A percentile compares a stretch with the other conserved stretches of the same genome.
phyloP scores from a whole-genome alignment of 2,113 vertebrate species.

The Typhlomys cinereus region DNA sequence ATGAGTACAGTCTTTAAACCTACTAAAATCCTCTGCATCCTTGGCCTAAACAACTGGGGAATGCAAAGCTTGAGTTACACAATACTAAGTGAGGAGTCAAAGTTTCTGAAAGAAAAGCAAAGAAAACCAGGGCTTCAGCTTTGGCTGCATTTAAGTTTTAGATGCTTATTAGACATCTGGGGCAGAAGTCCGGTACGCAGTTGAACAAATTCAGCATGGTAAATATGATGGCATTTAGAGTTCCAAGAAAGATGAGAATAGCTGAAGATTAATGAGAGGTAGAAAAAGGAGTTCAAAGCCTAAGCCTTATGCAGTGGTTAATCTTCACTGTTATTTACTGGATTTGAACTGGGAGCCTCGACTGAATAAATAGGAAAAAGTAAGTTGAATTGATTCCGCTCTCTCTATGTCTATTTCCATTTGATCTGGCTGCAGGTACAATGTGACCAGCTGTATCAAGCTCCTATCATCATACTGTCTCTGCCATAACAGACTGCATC shows the following conservation, averaged over 20 bases:
- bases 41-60: neutral
- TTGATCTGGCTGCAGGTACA: neutral
- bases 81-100: neutral
- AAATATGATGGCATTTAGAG: constrained; percentile 24
- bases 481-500: neutral
- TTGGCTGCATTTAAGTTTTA: constrained; percentile 13
- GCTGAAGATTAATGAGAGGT: neutral
- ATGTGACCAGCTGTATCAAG: neutral
- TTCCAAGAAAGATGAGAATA: constrained; percentile 19
- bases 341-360: neutral
- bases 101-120: neutral
- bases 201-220: neutral
- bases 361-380: neutral
- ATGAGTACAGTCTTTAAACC: neutral
- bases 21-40: neutral
- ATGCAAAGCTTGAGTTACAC: neutral
- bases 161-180: neutral
- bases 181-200: neutral
- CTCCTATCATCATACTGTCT: no score
- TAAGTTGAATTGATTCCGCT: neutral
- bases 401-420: neutral
- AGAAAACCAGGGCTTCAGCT: neutral
- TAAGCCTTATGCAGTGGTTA: neutral
- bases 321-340: neutral
- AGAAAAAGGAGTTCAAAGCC: neutral